Percentiles rank a stretch among this genome's conserved stretches.
These are phyloP conservation scores for Pararge aegeria DNA, from an alignment of 1,140 invertebrate genomes.

Conservation along the genomic window DNA sequence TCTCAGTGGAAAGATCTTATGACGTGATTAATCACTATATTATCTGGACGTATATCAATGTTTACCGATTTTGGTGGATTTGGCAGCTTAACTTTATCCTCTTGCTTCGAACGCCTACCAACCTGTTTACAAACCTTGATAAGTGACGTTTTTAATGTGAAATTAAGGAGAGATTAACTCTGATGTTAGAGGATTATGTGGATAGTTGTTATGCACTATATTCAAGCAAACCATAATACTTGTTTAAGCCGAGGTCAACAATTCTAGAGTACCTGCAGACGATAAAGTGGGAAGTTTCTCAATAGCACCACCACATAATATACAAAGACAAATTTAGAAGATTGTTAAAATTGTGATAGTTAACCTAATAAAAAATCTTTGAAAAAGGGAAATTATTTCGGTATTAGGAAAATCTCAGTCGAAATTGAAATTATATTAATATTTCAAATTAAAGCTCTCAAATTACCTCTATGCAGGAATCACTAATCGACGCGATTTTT, in stretches of 20 bases:
- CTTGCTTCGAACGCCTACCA: conserved; percentile 22
- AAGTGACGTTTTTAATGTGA: conserved; percentile 17
- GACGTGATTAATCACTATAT: conserved; percentile 64
- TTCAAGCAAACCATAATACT: neutral
- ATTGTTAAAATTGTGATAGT: too few relatives aligned
- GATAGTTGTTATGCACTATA: neutral
- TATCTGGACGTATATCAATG: conserved; percentile 54
- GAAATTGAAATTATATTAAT: too few relatives aligned
- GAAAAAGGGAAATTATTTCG: too few relatives aligned
- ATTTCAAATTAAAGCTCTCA: too few relatives aligned
- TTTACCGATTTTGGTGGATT: conserved; percentile 65
- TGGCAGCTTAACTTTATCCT: conserved; percentile 54
- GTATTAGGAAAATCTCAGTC: too few relatives aligned
- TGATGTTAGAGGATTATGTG: conserved; percentile 19
- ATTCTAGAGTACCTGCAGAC: neutral
- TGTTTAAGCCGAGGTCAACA: conserved; percentile 4
- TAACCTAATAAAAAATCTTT: too few relatives aligned
- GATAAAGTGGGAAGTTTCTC: neutral
- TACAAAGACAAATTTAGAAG: too few relatives aligned
- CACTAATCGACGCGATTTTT: too few relatives aligned
- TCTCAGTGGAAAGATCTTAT: conserved; percentile 22
- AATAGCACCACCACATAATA: too few relatives aligned
- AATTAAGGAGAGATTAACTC: conserved; percentile 22
- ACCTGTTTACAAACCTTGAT: conserved; percentile 42
- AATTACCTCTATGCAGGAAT: too few relatives aligned